Base-by-base conservation (phyloP, 2,113 vertebrate species). In the Otis tarda region DNA sequence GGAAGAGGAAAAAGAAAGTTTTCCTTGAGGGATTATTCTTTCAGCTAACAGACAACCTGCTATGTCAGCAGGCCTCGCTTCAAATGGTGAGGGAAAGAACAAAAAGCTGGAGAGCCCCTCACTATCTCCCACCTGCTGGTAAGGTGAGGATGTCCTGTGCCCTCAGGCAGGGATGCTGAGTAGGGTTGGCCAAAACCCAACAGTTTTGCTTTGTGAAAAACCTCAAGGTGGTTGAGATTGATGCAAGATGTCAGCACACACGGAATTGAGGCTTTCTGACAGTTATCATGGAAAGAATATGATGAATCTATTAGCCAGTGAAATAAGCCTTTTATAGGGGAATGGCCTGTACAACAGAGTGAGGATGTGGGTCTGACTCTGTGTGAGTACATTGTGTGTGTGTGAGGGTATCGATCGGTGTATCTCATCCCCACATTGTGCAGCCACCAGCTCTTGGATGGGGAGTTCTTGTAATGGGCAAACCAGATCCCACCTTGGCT, bases 401-500 rank as follows among this genome's bases (percentile, higher is more conserved):
- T 47, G 7, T 37, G 70, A 30, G 31, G 10, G 3, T 77, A 23
- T 21, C 0, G 0, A 57, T 7, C 35, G 37, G 12, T 16, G 21
- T 24, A 7, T 43, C 55, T 65, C 1, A 2, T 59, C 33, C 50
- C 6, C 16, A 0, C 21, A 9, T 20, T 2, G 0, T 39, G 52
- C 41, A 75, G 35, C 47, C 24, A 45, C 15, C 63, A 73, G 45
- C 82, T 52, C 45, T 81, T 4, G 9, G 35, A 15, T 4, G 2
- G 41, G 16, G 53, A 56, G 33, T 18, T 56, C 53, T 47, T 56
- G 25, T 14, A 25, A 39, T 49, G 43, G 57, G 23, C 70, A 87
- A 4, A 70, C 47, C 30, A 20, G 50, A 53, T 57, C 11, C 52
- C 60, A 75, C 52, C 43, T 85, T 2, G 1, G 25, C 25, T 79